Base-by-base conservation (phyloP, 2,113 vertebrate genomes). In the Isichthys henryi region DNA sequence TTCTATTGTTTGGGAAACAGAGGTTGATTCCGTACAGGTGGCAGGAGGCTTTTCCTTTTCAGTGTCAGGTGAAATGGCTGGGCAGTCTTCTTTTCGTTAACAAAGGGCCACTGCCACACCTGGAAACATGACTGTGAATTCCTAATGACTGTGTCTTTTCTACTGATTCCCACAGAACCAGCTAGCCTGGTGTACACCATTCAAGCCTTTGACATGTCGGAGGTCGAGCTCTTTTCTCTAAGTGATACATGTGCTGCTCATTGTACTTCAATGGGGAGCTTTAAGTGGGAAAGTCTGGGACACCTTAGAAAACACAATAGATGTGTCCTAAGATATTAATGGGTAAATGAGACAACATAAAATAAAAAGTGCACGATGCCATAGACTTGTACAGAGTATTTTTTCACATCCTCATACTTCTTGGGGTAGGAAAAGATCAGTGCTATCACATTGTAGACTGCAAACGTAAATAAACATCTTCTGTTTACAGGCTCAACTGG, bases 261-360 rank as follows among this genome's bases (percentile, higher is more conserved):
- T 43, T 82, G 88, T 39, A 89, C 49, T 58, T 53, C 27, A 82
- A 35, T 10, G 48, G 27, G 70, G 31, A 50, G 31, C 19, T 52
- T 43, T 21, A 56, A 52, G 70, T 52, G 70, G 48, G 13, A 35
- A 31, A 50, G 46, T 50, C 66, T 49, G 17, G 35, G 77, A 89
- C 77, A 46, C 35, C 80, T 84, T 17, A 46, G n/a, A 80, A 58
- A 39, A 23, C 50, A 77, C 46, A 70, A 50, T 5, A 70, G 45
- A 27, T 88, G 66, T 39, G 39, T 35, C 15, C 48, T 88, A 35
- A 82, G 49, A 43, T 80, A 58, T 84, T 89, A 89, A 89, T 56
- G 49, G 3, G 21, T 43, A 53, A 82, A 23, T 46, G 35, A 43
- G 27, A 85, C 80, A 58, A 39, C n/a, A 48, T 84, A 80, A 45